Evolutionary conservation across 2,888 invertebrate genomes (phyloP).

Genomic region (Lottia gigantea): DNA sequence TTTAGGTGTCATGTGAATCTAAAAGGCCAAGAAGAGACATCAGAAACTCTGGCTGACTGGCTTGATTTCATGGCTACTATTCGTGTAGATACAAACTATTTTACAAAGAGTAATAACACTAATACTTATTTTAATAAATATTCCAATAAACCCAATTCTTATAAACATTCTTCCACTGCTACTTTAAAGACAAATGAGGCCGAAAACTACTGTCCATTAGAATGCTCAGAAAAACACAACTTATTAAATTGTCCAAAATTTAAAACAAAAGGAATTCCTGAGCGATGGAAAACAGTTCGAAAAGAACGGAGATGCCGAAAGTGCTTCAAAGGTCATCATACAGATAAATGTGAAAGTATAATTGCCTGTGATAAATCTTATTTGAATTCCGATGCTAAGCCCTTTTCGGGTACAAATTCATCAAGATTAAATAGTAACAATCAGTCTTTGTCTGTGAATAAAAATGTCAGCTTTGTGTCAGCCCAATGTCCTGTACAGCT

Average conservation of each 20-base stretch:
- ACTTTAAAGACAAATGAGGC: not conserved
- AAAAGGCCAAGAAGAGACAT: not conserved
- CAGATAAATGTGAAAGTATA: too few relatives aligned
- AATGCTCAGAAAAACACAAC: not conserved
- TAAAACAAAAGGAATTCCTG: not conserved
- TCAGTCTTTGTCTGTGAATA: too few relatives aligned
- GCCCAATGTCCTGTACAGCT: too few relatives aligned
- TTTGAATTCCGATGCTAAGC: too few relatives aligned
- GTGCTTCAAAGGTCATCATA: too few relatives aligned
- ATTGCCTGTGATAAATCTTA: too few relatives aligned
- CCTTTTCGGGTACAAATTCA: too few relatives aligned
- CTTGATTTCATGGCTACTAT: conserved; percentile 1
- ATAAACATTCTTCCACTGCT: not conserved
- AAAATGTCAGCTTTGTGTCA: too few relatives aligned
- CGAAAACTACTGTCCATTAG: not conserved
- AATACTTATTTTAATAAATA: not conserved
- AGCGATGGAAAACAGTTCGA: not conserved
- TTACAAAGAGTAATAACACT: not conserved
- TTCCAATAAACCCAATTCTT: not conserved
- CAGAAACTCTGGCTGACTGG: not conserved
- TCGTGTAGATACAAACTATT: not conserved
- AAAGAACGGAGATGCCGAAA: too few relatives aligned
- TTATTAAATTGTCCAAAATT: conserved; percentile 1
- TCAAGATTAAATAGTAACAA: too few relatives aligned
- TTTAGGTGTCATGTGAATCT: not conserved